Percentiles rank a stretch among this genome's conserved stretches.
Evolutionary conservation across 2,888 invertebrate genomes (phyloP).

Genomic region (Boloria selene): DNA sequence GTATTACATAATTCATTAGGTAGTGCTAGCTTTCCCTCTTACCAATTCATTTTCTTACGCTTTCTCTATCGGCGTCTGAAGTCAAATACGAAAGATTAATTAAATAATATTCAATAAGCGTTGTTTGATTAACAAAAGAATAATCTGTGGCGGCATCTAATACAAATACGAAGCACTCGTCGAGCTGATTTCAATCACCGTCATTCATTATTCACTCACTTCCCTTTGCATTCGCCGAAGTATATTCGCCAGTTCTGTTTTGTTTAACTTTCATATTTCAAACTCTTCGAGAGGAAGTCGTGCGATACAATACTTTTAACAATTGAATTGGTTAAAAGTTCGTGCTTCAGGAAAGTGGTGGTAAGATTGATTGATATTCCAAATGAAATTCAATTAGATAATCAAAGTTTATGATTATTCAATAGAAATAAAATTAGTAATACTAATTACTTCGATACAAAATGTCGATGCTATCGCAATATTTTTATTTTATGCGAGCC

Average conservation of each 20-base stretch:
- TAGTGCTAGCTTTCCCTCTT: conserved; percentile 45
- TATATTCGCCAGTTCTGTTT: conserved; percentile 73
- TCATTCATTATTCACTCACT: conserved; percentile 80
- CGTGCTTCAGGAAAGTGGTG: conserved; percentile 52
- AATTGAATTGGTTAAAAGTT: conserved; percentile 60
- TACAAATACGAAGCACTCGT: conserved; percentile 74
- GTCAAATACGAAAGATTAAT: conserved; percentile 78
- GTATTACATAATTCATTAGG: conserved; percentile 44
- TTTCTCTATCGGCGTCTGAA: conserved; percentile 54
- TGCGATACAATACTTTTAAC: conserved; percentile 47
- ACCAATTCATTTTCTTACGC: conserved; percentile 48
- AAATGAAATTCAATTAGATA: conserved; percentile 10
- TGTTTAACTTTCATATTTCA: conserved; percentile 79
- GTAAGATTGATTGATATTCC: conserved; percentile 41
- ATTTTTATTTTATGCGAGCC: too few species aligned
- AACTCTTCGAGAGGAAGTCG: conserved; percentile 60
- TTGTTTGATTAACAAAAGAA: conserved; percentile 79
- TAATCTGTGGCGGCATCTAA: conserved; percentile 81
- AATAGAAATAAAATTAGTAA: neutral
- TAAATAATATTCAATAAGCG: conserved; percentile 78
- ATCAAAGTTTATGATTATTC: conserved; percentile 1
- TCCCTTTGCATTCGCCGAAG: conserved; percentile 78
- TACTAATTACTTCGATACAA: too few species aligned
- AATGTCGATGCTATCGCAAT: too few species aligned
- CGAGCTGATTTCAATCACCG: conserved; percentile 77